A percentile compares a stretch with the other conserved stretches of the same genome.
phyloP scores from a whole-genome alignment of 2,888 invertebrate genomes.

The Corythucha ciliata region DNA sequence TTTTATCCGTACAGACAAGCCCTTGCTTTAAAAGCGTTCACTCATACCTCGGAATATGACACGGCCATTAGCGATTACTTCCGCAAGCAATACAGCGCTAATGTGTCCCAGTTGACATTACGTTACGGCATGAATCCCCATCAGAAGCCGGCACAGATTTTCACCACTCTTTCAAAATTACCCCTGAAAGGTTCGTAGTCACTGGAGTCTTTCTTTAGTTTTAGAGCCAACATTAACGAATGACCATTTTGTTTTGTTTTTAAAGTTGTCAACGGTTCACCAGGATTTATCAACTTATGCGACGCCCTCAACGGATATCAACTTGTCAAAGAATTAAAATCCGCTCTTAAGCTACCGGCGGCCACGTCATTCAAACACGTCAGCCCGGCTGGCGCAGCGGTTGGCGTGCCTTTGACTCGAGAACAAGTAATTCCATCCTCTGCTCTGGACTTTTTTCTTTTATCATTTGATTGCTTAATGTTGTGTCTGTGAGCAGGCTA shows the following conservation, averaged over 20 bases:
- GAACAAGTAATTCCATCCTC: conserved; percentile 48
- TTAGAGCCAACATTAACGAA: too few relatives aligned
- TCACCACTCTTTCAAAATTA: conserved; percentile 63
- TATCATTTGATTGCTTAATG: too few relatives aligned
- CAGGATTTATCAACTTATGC: conserved; percentile 94
- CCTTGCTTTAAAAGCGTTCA: conserved; percentile 88
- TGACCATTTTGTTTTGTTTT: conserved; percentile 16
- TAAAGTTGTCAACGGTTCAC: conserved; percentile 80
- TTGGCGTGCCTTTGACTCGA: conserved; percentile 66
- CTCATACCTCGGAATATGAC: conserved; percentile 92
- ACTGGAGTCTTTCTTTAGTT: background rate
- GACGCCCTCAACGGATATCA: conserved; percentile 98
- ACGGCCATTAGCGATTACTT: conserved; percentile 90
- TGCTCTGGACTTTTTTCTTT: background rate
- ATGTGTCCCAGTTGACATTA: conserved; percentile 68
- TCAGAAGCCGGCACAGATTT: conserved; percentile 91
- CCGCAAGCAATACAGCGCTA: conserved; percentile 74
- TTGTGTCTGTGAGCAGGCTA: too few relatives aligned
- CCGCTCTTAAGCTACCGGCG: conserved; percentile 72
- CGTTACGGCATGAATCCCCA: conserved; percentile 98
- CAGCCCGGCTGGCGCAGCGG: conserved; percentile 94
- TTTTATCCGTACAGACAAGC: conserved; percentile 51
- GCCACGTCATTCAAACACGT: conserved; percentile 98
- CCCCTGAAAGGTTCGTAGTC: conserved; percentile 56
- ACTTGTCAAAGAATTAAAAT: conserved; percentile 77